Percentiles rank a stretch among this genome's conserved stretches.
These are phyloP conservation scores for Petrocephalus schoutedeni DNA, from an alignment of 2,797 vertebrate species.

Conservation along the genomic window DNA sequence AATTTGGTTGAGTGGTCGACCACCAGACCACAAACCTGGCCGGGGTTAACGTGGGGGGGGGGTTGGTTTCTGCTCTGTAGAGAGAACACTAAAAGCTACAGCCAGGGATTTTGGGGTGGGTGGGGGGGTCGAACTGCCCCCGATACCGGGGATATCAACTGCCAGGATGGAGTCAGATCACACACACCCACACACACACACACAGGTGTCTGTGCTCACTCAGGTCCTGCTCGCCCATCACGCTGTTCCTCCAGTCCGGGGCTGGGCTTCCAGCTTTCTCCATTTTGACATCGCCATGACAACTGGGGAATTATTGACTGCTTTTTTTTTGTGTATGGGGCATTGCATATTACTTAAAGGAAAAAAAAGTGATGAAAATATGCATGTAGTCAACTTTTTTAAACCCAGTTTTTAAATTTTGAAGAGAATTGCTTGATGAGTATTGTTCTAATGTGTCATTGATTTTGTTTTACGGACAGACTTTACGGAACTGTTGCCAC, in stretches of 20 bases:
- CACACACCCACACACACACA: background rate
- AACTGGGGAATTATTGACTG: background rate
- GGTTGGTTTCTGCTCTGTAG: background rate
- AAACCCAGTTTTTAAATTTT: background rate
- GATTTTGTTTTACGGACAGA: constrained; percentile 30
- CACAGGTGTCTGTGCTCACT: background rate
- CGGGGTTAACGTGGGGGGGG: background rate
- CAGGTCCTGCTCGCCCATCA: background rate
- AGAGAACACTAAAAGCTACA: background rate
- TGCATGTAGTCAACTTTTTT: constrained; percentile 19
- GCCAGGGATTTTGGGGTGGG: background rate
- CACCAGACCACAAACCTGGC: background rate
- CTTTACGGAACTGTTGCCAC: constrained; percentile 20
- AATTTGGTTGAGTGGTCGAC: background rate
- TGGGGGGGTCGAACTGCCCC: background rate
- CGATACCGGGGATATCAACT: background rate
- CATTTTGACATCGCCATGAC: constrained; percentile 2
- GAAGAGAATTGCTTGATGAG: constrained; percentile 11
- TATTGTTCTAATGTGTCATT: constrained; percentile 16
- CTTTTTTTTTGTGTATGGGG: constrained; percentile 12
- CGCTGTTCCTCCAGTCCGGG: background rate
- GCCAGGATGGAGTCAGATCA: background rate
- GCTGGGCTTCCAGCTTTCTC: background rate
- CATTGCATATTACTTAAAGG: background rate
- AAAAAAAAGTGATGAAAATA: constrained; percentile 1